Conservation (phyloP, 2,888 invertebrate genomes). For the Cephonodes hylas region DNA sequence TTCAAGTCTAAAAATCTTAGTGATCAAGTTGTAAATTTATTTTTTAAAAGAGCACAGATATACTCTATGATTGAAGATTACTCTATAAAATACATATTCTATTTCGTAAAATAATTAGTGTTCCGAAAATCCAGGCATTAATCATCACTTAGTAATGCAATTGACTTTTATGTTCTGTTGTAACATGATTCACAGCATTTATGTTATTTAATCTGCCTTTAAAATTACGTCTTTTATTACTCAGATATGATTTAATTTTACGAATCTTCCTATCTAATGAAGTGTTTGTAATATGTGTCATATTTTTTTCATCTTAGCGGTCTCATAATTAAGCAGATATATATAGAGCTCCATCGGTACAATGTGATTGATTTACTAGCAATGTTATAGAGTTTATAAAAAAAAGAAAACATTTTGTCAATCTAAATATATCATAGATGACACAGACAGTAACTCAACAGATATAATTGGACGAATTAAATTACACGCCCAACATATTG, state of each 20-base stretch:
- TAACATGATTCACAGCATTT: not conserved
- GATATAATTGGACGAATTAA: constrained; percentile 7
- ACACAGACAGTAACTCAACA: not conserved
- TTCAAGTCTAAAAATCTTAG: no score
- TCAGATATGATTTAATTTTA: not conserved
- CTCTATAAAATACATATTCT: not conserved
- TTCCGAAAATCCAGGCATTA: not conserved
- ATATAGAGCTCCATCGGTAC: no score
- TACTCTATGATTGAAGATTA: no score
- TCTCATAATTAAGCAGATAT: no score
- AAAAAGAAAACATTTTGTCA: no score
- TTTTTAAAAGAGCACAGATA: no score
- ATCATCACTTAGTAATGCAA: not conserved
- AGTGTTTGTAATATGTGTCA: not conserved
- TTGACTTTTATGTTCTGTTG: constrained; percentile 2
- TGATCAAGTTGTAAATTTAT: no score
- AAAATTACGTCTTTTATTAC: not conserved
- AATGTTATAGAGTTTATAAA: no score
- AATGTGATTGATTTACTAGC: no score
- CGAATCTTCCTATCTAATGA: not conserved
- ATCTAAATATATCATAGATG: no score
- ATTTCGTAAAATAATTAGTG: not conserved
- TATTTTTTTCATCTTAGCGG: not conserved
- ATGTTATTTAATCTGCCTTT: not conserved
- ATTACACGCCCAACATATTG: constrained; percentile 13